These are phyloP conservation scores for Lepidochrysops patricia DNA, from an alignment of 2,888 invertebrate genomes.

Conservation along the genomic window DNA sequence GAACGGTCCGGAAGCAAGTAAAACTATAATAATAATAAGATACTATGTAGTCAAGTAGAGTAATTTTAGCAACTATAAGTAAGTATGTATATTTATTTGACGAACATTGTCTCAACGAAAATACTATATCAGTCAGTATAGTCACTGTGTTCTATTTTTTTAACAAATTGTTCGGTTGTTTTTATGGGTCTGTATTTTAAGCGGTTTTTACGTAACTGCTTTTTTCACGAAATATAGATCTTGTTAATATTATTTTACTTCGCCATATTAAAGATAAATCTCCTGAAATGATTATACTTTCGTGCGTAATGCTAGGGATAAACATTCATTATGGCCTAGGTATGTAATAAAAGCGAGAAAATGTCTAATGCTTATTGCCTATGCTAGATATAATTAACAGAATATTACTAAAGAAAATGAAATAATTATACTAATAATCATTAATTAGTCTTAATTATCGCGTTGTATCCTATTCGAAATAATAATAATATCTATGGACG, in stretches of 20 bases:
- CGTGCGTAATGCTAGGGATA: slow-evolving; percentile 2
- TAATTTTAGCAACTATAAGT: too few species aligned
- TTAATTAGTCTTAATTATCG: too few species aligned
- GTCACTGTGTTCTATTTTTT: slow-evolving; percentile 2
- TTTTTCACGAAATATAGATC: slow-evolving; percentile 8
- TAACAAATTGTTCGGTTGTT: slow-evolving; percentile 4
- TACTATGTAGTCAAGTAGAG: too few species aligned
- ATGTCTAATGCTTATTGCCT: not conserved
- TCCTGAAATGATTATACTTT: not conserved
- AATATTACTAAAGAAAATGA: too few species aligned
- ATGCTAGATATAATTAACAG: not conserved
- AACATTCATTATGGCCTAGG: not conserved
- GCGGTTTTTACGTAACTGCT: slow-evolving; percentile 3
- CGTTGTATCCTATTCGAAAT: too few species aligned
- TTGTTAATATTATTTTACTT: slow-evolving; percentile 7
- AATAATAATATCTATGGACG: too few species aligned
- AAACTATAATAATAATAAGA: too few species aligned
- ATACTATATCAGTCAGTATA: not conserved
- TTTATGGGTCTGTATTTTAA: slow-evolving; percentile 9
- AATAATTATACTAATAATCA: too few species aligned
- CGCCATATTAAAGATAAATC: slow-evolving; percentile 4
- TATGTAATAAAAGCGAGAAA: not conserved
- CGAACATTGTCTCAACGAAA: not conserved
- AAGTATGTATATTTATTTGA: not conserved
- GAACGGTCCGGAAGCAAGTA: too few species aligned